Evolutionary conservation across 1,140 invertebrate species (phyloP).

Genomic region (Leucophenga varia): DNA sequence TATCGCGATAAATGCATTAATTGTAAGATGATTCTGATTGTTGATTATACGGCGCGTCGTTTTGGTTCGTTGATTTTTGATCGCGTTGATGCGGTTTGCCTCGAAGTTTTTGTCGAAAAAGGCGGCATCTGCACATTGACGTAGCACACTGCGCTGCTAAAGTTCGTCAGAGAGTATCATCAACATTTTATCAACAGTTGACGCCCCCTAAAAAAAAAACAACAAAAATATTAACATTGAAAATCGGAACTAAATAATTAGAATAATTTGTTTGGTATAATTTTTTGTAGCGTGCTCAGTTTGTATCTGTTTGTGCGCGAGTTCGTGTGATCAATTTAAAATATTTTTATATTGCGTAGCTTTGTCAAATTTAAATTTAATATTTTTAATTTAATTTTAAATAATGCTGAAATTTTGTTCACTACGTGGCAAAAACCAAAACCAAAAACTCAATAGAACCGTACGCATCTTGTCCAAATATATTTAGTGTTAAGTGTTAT

Average conservation of each 20-base stretch:
- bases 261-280: no score
- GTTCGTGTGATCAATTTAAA: no score
- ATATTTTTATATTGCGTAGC: no score
- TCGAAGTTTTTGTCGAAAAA: constrained; percentile 45
- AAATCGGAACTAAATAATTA: no score
- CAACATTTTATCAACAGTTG: no score
- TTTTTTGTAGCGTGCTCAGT: no score
- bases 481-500: constrained; percentile 30
- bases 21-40: constrained; percentile 58
- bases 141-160: constrained; percentile 23
- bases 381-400: no score
- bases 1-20: constrained; percentile 55
- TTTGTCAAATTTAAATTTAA: no score
- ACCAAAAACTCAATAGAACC: background rate
- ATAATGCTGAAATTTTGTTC: constrained; percentile 45
- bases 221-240: no score
- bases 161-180: no score
- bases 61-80: constrained; percentile 54
- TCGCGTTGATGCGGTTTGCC: constrained; percentile 54
- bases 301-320: background rate
- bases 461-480: constrained; percentile 24
- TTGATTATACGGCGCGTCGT: constrained; percentile 56
- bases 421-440: constrained; percentile 25
- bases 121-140: constrained; percentile 38
- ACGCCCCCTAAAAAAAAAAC: constrained; percentile 23